These are phyloP conservation scores for Ochotona curzoniae DNA, from an alignment of 2,113 vertebrate genomes.

Conservation along the genomic window DNA sequence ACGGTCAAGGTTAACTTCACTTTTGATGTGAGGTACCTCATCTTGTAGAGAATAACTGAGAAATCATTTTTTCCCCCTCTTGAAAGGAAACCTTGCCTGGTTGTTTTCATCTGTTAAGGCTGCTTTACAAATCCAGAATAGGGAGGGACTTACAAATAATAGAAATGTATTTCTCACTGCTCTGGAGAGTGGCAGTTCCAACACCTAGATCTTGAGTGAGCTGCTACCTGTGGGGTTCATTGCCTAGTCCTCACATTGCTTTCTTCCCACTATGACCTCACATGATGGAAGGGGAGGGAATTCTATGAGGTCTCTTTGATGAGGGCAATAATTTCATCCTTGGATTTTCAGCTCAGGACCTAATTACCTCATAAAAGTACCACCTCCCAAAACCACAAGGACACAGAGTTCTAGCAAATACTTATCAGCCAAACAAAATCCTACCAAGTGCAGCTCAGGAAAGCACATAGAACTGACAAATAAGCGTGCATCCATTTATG, in stretches of 20 bases:
- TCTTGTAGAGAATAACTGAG: not conserved
- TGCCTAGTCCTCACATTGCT: not conserved
- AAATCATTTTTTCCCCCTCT: not conserved
- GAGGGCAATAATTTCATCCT: not conserved
- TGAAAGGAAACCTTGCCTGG: constrained; percentile 15
- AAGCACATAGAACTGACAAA: not conserved
- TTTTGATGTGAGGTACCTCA: not conserved
- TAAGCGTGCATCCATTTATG: constrained; percentile 15
- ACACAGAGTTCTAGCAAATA: not conserved
- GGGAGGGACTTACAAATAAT: not conserved
- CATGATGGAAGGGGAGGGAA: not conserved
- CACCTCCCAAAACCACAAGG: not conserved
- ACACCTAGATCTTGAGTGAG: too few species aligned
- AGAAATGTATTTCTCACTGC: not conserved
- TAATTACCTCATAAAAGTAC: not conserved
- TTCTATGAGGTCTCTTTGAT: not conserved
- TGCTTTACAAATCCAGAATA: not conserved
- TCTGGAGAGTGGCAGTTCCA: not conserved
- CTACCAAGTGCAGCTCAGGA: not conserved
- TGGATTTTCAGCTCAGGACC: not conserved
- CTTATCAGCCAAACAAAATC: constrained; percentile 1
- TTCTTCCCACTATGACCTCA: not conserved
- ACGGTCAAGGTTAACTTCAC: not conserved
- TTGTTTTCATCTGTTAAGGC: not conserved
- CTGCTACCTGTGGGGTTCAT: not conserved